phyloP scores from a whole-genome alignment of 1,140 invertebrate species.

The Lordiphosa mommai region DNA sequence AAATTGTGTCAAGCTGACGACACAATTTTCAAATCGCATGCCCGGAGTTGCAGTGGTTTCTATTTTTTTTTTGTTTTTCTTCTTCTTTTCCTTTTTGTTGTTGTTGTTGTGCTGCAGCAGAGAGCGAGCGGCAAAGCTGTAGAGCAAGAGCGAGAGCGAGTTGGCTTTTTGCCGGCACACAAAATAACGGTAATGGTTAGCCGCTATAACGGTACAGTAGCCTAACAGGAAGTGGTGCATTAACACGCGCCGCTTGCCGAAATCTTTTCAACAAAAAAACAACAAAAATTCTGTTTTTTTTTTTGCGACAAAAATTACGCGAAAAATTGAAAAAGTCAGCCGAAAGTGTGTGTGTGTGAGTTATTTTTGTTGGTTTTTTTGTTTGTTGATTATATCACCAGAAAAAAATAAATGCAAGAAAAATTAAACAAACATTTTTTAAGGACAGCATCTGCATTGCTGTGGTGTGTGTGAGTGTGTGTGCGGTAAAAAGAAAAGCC shows the following conservation, averaged over 20 bases:
- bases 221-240: conserved; percentile 78
- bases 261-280: conserved; percentile 33
- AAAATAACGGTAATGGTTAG: conserved; percentile 54
- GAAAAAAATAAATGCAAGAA: conserved; percentile 18
- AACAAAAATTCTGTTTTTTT: conserved; percentile 9
- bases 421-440: background rate
- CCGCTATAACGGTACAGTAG: conserved; percentile 62
- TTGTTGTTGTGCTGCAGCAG: background rate
- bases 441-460: too few relatives aligned
- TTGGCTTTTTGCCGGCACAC: conserved; percentile 54
- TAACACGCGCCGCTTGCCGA: conserved; percentile 65
- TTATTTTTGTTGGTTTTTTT: too few relatives aligned
- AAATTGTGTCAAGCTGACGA: conserved; percentile 78
- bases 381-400: conserved; percentile 27
- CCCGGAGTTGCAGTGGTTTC: conserved; percentile 65
- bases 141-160: conserved; percentile 6
- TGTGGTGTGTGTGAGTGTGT: too few relatives aligned
- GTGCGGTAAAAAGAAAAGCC: background rate
- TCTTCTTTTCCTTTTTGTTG: too few relatives aligned
- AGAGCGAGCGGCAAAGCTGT: background rate
- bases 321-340: background rate
- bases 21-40: conserved; percentile 76
- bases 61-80: too few relatives aligned
- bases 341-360: background rate
- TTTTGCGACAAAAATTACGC: background rate